Percentiles rank a stretch among this genome's conserved stretches.
phyloP scores from a whole-genome alignment of 2,113 vertebrate genomes.

The Hemiprocne comata region DNA sequence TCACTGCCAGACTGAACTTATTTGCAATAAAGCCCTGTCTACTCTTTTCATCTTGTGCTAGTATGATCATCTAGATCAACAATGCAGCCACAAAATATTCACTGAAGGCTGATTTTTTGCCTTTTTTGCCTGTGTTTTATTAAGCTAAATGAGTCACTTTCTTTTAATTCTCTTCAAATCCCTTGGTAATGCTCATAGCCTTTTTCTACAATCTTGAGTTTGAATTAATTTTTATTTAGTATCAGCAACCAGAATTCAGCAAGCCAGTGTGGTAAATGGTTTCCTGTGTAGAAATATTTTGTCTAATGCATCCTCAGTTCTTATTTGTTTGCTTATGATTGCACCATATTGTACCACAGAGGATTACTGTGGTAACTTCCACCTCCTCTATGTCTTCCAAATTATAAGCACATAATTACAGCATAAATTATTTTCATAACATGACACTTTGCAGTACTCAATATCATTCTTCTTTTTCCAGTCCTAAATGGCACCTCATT shows the following conservation, averaged over 20 bases:
- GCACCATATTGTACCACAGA: background rate
- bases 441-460: background rate
- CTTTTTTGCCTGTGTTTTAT: background rate
- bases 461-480: background rate
- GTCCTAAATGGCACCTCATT: background rate
- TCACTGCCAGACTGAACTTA: background rate
- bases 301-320: background rate
- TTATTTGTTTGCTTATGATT: background rate
- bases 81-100: conserved; percentile 8
- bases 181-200: background rate
- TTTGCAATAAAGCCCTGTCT: background rate
- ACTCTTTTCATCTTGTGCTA: background rate
- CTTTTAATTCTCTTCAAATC: background rate
- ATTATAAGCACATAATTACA: background rate
- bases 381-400: background rate
- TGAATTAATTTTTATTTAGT: background rate
- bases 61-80: background rate
- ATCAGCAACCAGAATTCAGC: background rate
- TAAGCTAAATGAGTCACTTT: background rate
- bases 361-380: background rate
- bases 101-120: background rate
- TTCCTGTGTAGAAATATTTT: background rate
- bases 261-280: background rate
- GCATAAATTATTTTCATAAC: background rate
- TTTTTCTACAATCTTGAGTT: background rate